Evolutionary conservation across 2,888 invertebrate species (phyloP).

Genomic region (Pachymerium ferrugineum): DNA sequence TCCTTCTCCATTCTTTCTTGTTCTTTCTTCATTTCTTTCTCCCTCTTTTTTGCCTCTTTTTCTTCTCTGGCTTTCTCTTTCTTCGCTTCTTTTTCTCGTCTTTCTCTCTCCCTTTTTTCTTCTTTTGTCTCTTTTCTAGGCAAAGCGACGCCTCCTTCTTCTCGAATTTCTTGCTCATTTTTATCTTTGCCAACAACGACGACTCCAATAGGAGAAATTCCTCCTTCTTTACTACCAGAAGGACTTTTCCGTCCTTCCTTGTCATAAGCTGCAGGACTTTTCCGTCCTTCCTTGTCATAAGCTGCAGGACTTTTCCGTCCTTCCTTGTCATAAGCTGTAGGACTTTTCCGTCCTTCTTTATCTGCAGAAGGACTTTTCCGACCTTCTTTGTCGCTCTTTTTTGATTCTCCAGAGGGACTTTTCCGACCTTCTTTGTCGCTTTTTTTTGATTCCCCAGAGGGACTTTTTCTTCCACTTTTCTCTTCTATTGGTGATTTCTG

Average conservation of each 20-base stretch:
- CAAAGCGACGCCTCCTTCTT: not conserved
- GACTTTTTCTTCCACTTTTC: not conserved
- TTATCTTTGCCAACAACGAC: not conserved
- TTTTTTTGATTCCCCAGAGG: not conserved
- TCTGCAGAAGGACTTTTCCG: not conserved
- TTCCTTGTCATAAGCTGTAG: not conserved
- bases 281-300: not conserved
- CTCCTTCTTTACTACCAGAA: not conserved
- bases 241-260: not conserved
- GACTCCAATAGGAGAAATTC: not conserved
- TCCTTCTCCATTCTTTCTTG: not conserved
- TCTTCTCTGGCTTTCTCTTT: not conserved
- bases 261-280: not conserved
- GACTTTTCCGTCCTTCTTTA: not conserved
- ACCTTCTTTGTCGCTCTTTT: not conserved
- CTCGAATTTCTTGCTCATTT: too few species aligned
- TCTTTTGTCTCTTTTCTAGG: not conserved
- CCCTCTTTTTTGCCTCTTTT: not conserved
- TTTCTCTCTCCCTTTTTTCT: not conserved
- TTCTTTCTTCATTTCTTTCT: constrained; percentile 30
- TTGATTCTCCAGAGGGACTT: not conserved
- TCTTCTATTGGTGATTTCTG: not conserved
- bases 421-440: not conserved
- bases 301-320: not conserved
- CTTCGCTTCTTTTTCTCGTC: constrained; percentile 16